phyloP scores from a whole-genome alignment of 1,140 invertebrate species.

The Antheraea pernyi region DNA sequence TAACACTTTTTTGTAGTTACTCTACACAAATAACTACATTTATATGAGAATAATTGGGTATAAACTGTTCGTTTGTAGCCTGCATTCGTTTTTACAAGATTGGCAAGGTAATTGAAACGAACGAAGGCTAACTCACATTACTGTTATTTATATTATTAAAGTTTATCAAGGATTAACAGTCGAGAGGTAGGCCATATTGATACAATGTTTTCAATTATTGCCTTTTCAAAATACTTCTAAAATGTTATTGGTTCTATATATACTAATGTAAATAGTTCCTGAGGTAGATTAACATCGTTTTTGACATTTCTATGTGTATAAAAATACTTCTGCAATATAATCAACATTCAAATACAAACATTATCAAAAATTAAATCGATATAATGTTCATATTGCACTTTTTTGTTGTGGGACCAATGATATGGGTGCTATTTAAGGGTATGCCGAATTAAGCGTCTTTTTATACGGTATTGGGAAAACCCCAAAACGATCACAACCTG shows the following conservation, averaged over 20 bases:
- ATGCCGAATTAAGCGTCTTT: too few relatives aligned
- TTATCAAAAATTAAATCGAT: conserved; percentile 72
- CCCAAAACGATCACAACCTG: conserved; percentile 11
- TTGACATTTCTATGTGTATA: conserved; percentile 70
- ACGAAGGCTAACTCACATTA: conserved; percentile 2
- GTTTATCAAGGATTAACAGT: conserved; percentile 4
- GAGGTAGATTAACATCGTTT: conserved; percentile 69
- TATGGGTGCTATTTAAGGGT: too few relatives aligned
- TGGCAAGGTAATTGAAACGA: conserved; percentile 24
- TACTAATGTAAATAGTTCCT: conserved; percentile 44
- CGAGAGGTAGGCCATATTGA: conserved; percentile 45
- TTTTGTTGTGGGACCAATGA: conserved; percentile 19
- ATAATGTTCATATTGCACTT: conserved; percentile 69
- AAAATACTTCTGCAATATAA: conserved; percentile 77
- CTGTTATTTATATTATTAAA: neutral
- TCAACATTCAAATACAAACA: conserved; percentile 75
- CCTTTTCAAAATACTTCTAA: conserved; percentile 14
- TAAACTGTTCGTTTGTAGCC: conserved; percentile 11
- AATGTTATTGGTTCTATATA: conserved; percentile 19
- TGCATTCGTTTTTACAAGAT: conserved; percentile 14
- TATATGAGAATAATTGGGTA: conserved; percentile 26
- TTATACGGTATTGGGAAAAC: too few relatives aligned
- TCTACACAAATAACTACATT: conserved; percentile 35
- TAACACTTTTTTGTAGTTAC: conserved; percentile 35
- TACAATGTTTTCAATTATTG: conserved; percentile 25